Base-by-base conservation (phyloP, 2,888 invertebrate species). In the Eristalis arbustorum region DNA sequence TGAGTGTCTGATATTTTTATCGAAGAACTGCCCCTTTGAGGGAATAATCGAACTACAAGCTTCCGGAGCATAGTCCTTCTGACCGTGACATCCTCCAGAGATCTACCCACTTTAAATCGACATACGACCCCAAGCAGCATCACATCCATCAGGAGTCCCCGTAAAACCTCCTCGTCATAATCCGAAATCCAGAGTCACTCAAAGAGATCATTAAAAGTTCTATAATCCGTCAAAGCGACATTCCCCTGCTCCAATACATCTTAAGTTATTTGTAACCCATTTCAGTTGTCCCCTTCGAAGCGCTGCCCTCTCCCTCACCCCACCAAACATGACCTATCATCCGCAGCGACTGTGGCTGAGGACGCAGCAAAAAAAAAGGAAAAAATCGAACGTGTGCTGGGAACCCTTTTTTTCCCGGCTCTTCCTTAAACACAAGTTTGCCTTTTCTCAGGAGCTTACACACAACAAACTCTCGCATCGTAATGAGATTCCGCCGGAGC, bases 401-500 rank as follows among this genome's bases (percentile, higher is more conserved):
- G 59, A 23, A 64, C 64, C 77, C 77, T 71, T 78, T 78, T 78
- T 71, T 66, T 66, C 28, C 8, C n/a, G n/a, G 31, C 14, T 40
- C 34, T 0, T 49, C 40, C 23, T 71, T 37, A 72, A 78, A 61
- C 72, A 59, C 42, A 78, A 72, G 78, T 78, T 78, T 72, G 78
- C 78, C 78, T 78, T 78, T 78, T 78, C 78, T 66, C 78, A 61
- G 57, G 72, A 72, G 72, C 23, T 73, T 62, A 62, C 79, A 67
- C 22, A 67, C 37, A 78, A 61, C 23, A 56, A 66, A 59, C 49
- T 13, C 61, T 59, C 72, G 37, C 59, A 28, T 64, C 74, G 67
- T 67, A 73, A 79, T 73, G 67, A 66, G 66, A 73, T 79, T 73
- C 57, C 66, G 37, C 25, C 37, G 62, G 34, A 56, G 37, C 73